phyloP scores from a whole-genome alignment of 2,113 vertebrate genomes.

The Thomomys bottae region DNA sequence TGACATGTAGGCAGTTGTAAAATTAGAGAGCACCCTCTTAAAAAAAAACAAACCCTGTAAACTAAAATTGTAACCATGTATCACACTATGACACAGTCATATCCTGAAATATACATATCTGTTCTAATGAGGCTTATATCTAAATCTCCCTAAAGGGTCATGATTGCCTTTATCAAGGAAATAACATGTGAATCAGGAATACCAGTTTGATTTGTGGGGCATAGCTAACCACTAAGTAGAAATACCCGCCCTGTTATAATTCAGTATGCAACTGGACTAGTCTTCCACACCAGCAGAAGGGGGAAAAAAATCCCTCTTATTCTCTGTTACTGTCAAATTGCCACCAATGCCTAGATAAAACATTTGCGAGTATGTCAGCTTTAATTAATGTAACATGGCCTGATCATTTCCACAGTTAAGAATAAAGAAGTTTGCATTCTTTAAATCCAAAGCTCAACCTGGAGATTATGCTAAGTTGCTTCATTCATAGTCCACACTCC shows the following conservation, averaged over 20 bases:
- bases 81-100: conserved; percentile 29
- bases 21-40: conserved; percentile 18
- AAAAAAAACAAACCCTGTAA: not conserved
- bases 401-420: conserved; percentile 86
- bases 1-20: not conserved
- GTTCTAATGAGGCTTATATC: conserved; percentile 34
- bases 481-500: conserved; percentile 89
- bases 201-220: conserved; percentile 70
- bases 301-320: not conserved
- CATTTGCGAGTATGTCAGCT: conserved; percentile 86
- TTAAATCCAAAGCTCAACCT: conserved; percentile 86
- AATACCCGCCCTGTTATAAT: conserved; percentile 74
- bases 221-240: conserved; percentile 66
- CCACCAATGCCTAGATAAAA: conserved; percentile 86
- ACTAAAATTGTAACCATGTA: conserved; percentile 24
- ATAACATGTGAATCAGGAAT: conserved; percentile 50
- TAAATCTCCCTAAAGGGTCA: conserved; percentile 61
- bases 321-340: conserved; percentile 79
- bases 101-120: conserved; percentile 26
- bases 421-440: conserved; percentile 87
- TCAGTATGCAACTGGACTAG: conserved; percentile 70
- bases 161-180: conserved; percentile 56
- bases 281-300: conserved; percentile 63
- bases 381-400: conserved; percentile 89
- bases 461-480: conserved; percentile 91